Evolutionary conservation across 2,888 invertebrate species (phyloP).

Genomic region (Podotricha telesiphe): DNA sequence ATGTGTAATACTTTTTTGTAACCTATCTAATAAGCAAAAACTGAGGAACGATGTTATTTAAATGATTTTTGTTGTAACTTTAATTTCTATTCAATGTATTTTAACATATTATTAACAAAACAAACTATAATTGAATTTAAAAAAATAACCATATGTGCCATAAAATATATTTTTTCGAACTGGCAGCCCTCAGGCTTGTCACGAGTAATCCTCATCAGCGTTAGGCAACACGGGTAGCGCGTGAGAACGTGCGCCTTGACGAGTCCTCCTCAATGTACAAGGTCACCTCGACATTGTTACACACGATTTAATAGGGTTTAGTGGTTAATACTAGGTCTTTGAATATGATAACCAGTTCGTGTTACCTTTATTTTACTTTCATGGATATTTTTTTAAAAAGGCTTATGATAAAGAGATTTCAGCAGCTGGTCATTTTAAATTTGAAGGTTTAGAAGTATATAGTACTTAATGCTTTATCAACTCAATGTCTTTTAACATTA

Average conservation of each 20-base stretch:
- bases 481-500: too few relatives aligned
- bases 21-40: too few relatives aligned
- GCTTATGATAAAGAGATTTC: too few relatives aligned
- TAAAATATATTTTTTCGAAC: neutral
- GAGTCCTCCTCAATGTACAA: conserved; percentile 49
- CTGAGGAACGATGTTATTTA: neutral
- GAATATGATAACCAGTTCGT: neutral
- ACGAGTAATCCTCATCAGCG: conserved; percentile 64
- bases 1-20: too few relatives aligned
- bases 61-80: neutral
- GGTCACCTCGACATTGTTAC: conserved; percentile 34
- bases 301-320: neutral
- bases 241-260: conserved; percentile 73
- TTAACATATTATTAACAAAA: neutral
- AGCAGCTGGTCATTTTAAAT: too few relatives aligned
- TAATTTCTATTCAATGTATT: neutral
- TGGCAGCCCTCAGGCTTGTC: conserved; percentile 58
- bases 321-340: neutral
- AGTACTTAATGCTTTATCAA: too few relatives aligned
- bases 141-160: neutral
- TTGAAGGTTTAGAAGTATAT: too few relatives aligned
- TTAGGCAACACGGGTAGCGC: conserved; percentile 74
- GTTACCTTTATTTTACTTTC: too few relatives aligned
- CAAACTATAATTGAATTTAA: neutral
- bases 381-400: too few relatives aligned